Evolutionary conservation across 2,888 invertebrate genomes (phyloP), one percentile per base, ranked within the genome.

Genomic region (Thelaira solivaga): DNA sequence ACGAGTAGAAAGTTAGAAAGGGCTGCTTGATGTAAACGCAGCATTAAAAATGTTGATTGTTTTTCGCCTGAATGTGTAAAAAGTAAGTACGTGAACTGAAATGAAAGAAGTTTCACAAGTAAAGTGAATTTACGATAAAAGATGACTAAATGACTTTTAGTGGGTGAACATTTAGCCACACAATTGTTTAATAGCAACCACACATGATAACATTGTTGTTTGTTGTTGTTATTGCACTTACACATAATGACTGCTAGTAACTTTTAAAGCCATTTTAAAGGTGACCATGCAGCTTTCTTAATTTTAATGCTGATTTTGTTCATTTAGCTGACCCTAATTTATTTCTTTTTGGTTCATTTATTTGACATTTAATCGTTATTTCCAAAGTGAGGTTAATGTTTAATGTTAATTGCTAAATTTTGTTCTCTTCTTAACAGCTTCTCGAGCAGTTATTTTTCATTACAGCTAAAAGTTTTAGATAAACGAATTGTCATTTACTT

Each of bases 21-120:
- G 34, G 67, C 73, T 36, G 53, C 59, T 53, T 68, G 73, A 49
- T 61, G 61, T 68, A 74, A 59, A 67, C 51, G 74, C 59, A 67
- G 61, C 51, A 61, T 67, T 45, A 65, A 65, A 65, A 36, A 43
- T 61, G 67, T 74, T 64, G 34, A 49, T 39, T 57, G 47, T 65
- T 26, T 1, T 47, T 39, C n/a, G 24, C 13, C 26, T 24, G 26
- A 26, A 16, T 71, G 61, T 72, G 29, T n/a, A n/a, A n/a, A n/a
- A n/a, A 55, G 43, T 51, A 13, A 36, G 45, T 39, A 41, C 7
- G 24, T 36, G 45, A 45, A 45, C 22, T 47, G 61, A 49, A 64
- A 49, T 36, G 24, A 16, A 7, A 41, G 13, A n/a, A n/a, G n/a
- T n/a, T n/a, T 51, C 22, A 31, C n/a, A 49, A 31, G n/a, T 65